phyloP scores from a whole-genome alignment of 2,797 vertebrate genomes.

The Sphenopsis melanotis region DNA sequence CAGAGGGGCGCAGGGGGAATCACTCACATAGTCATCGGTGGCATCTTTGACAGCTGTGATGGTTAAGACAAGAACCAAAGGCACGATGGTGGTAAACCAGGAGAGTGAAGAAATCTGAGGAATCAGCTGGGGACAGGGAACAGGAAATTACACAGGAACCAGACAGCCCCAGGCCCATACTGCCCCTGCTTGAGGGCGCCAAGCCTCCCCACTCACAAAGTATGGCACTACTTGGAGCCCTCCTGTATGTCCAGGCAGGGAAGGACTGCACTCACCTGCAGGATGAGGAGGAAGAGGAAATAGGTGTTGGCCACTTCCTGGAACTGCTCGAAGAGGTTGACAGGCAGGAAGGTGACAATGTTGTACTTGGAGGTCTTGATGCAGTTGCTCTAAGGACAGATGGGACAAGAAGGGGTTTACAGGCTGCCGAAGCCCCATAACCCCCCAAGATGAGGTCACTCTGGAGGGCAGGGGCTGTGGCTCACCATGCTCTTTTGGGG shows the following conservation, averaged over 20 bases:
- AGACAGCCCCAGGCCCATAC: not conserved
- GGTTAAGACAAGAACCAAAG: constrained; percentile 94
- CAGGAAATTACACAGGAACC: not conserved
- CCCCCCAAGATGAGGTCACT: not conserved
- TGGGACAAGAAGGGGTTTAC: not conserved
- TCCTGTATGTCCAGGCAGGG: not conserved
- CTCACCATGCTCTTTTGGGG: not conserved
- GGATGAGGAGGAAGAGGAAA: constrained; percentile 94
- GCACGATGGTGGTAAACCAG: constrained; percentile 99
- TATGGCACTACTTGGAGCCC: not conserved
- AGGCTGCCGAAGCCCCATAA: accelerated
- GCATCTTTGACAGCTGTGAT: constrained; percentile 97
- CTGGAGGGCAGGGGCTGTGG: not conserved
- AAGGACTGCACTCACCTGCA: constrained; percentile 80
- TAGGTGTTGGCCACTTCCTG: constrained; percentile 97
- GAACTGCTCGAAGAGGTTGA: constrained; percentile 98
- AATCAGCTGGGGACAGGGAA: constrained; percentile 79
- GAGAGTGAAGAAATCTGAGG: constrained; percentile 94
- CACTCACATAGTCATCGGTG: constrained; percentile 92
- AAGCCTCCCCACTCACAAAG: not conserved
- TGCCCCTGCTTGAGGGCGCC: accelerated
- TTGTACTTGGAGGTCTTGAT: constrained; percentile 98
- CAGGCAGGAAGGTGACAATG: constrained; percentile 90
- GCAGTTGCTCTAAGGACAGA: constrained; percentile 84
- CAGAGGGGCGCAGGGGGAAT: accelerated